Base-by-base conservation (phyloP, 2,113 vertebrate genomes). In the Hypocryptadius cinnamomeus region DNA sequence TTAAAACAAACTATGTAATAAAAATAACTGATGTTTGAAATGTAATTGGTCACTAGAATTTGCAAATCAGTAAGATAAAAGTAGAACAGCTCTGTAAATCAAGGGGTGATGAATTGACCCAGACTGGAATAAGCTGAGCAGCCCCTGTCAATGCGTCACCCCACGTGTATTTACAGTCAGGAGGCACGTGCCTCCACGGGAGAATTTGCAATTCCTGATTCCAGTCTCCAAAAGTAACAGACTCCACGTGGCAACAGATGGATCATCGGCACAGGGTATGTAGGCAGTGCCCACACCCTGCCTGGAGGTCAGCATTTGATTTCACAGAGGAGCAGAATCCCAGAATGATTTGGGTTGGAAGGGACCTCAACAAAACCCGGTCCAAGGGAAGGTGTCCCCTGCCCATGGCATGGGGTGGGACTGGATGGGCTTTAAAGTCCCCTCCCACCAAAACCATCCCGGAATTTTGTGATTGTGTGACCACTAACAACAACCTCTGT, bases 21-120 rank as follows among this genome's bases (percentile, higher is more conserved):
- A 96, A 96, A 95, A 93, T 94, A 96, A 96, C 95, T 63, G 81
- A 93, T 93, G 89, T 89, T 91, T 79, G 91, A 91, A 94, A 95
- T 87, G 87, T 85, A 93, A 92, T 92, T 96, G 95, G 87, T 94
- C 91, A 91, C 85, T 51, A 71, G 95, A 93, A 94, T 95, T 93
- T 95, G 93, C 85, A 96, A 94, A 95, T 92, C 89, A 83, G 79
- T 92, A 78, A 94, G 94, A 91, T 95, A 69, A 88, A 94, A 90
- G 87, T 48, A 31, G 92, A 92, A 42, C 78, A 82, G 89, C 66
- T 92, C 81, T 72, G 81, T 95, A 95, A 93, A 95, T 94, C 93
- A 89, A 27, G 2, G 65, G 66, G 47, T 87, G 93, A 92, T 73
- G 79, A 77, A 94, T 83, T 82, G 84, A 47, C 50, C 66, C 30